Conservation (phyloP, 2,113 vertebrate species). For the Atherinomorus stipes region DNA sequence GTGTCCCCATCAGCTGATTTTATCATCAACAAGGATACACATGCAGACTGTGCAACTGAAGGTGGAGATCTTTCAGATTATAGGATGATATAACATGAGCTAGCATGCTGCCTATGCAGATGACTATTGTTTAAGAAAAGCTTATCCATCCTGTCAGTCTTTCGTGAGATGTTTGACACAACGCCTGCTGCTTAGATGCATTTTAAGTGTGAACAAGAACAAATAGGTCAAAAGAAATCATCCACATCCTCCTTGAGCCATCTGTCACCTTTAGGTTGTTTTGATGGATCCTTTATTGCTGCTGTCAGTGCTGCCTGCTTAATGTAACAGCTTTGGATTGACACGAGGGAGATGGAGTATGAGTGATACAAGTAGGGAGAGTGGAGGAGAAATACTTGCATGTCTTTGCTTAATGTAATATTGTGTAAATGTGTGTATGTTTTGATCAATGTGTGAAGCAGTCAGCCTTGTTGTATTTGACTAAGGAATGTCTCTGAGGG, state of each 20-base stretch:
- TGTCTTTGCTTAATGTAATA: conserved; percentile 34
- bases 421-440: conserved; percentile 15
- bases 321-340: conserved; percentile 42
- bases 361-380: conserved; percentile 30
- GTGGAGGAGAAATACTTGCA: conserved; percentile 38
- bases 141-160: neutral
- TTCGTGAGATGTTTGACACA: neutral
- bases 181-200: neutral
- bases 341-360: conserved; percentile 40
- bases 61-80: neutral
- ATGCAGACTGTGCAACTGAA: neutral
- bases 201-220: conserved; percentile 21
- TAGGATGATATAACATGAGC: neutral
- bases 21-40: neutral
- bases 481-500: conserved; percentile 58
- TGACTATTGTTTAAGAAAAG: conserved; percentile 2
- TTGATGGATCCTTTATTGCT: conserved; percentile 44
- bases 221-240: conserved; percentile 46
- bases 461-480: conserved; percentile 65
- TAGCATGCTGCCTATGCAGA: neutral
- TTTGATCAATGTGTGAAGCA: conserved; percentile 68
- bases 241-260: conserved; percentile 26
- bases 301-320: conserved; percentile 50
- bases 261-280: conserved; percentile 49
- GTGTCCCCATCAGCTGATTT: neutral